Evolutionary conservation across 2,888 invertebrate species (phyloP).

Genomic region (Cepaea hortensis): DNA sequence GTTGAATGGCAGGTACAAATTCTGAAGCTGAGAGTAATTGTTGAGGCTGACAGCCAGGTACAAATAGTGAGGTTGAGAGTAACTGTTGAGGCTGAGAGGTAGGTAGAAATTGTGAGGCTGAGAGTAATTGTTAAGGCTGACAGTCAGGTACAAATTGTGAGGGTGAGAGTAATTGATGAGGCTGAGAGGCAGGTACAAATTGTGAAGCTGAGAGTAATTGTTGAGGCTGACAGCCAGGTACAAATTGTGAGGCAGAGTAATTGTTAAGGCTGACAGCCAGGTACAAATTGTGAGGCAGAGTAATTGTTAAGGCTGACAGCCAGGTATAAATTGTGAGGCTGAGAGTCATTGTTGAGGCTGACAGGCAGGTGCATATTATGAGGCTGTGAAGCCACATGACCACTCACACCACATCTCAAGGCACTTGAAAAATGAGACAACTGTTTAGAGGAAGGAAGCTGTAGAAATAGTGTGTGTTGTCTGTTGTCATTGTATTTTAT

Average conservation of each 20-base stretch:
- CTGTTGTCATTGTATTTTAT: too few relatives aligned
- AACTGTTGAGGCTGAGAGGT: too few relatives aligned
- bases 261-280: constrained; percentile 22
- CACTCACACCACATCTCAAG: too few relatives aligned
- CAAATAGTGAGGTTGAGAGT: too few relatives aligned
- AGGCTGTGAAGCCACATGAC: too few relatives aligned
- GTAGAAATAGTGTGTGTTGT: too few relatives aligned
- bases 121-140: not conserved
- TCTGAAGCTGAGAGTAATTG: not conserved
- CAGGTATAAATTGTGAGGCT: not conserved
- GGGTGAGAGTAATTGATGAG: not conserved
- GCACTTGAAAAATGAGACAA: too few relatives aligned
- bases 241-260: not conserved
- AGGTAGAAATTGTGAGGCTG: too few relatives aligned
- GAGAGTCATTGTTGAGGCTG: not conserved
- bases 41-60: constrained; percentile 14
- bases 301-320: constrained; percentile 28
- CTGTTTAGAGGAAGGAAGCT: too few relatives aligned
- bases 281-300: not conserved
- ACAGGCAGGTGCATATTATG: constrained; percentile 14
- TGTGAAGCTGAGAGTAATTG: not conserved
- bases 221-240: constrained; percentile 30
- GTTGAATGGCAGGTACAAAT: not conserved
- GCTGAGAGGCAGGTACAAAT: constrained; percentile 19
- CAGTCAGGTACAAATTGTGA: constrained; percentile 13